Evolutionary conservation across 2,888 invertebrate genomes (phyloP).

Genomic region (Portevinia maculata): DNA sequence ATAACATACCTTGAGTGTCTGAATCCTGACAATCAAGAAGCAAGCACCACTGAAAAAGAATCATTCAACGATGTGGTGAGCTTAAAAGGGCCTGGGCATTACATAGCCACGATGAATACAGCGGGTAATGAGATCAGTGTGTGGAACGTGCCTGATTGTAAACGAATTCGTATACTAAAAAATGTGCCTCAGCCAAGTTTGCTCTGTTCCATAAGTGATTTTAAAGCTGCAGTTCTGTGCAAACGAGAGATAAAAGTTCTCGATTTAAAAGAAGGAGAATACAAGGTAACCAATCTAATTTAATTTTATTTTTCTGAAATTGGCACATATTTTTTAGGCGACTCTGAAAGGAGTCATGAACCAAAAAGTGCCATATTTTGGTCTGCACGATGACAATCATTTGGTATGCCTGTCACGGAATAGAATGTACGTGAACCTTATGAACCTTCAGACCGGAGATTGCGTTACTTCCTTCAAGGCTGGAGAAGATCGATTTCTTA

Average conservation of each 20-base stretch:
- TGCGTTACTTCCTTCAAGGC: constrained; percentile 91
- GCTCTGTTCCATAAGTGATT: constrained; percentile 90
- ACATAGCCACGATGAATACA: constrained; percentile 90
- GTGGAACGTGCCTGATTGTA: constrained; percentile 89
- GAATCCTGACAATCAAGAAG: constrained; percentile 79
- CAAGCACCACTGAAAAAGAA: constrained; percentile 76
- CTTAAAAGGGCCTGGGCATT: constrained; percentile 85
- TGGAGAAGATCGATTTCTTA: constrained; percentile 94
- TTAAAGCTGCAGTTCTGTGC: constrained; percentile 91
- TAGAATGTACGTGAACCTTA: constrained; percentile 94
- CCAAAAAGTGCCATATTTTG: constrained; percentile 96
- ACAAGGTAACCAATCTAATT: constrained; percentile 77
- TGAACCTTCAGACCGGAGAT: constrained; percentile 90
- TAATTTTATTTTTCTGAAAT: not conserved
- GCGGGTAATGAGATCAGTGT: constrained; percentile 90
- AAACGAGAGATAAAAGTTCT: constrained; percentile 91
- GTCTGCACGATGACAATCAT: constrained; percentile 91
- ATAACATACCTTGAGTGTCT: constrained; percentile 83
- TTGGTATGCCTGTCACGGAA: constrained; percentile 91
- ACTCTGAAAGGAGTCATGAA: constrained; percentile 94
- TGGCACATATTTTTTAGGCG: constrained; percentile 82
- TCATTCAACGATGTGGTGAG: constrained; percentile 81
- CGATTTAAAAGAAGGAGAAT: constrained; percentile 89
- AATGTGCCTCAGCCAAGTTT: constrained; percentile 91
- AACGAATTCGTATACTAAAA: constrained; percentile 87